A percentile compares a stretch with the other conserved stretches of the same genome.
Conservation (phyloP, 2,113 vertebrate genomes). For the Pteronura brasiliensis region DNA sequence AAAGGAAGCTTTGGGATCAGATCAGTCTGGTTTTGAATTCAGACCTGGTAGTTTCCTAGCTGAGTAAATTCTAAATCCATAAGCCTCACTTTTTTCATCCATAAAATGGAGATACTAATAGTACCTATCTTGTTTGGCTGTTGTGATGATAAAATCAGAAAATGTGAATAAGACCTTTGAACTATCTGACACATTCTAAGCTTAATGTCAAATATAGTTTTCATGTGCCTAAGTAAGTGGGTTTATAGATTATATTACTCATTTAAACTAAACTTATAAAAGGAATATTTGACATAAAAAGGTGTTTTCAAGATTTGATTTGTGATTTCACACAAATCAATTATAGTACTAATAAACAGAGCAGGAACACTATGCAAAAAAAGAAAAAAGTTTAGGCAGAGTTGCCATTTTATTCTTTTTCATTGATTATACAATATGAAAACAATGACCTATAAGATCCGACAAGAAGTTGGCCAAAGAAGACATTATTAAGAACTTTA, state of each 20-base stretch:
- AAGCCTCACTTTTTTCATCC: background rate
- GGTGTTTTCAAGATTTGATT: background rate
- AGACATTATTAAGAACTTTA: background rate
- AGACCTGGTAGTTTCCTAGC: background rate
- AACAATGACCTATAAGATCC: background rate
- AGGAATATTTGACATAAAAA: background rate
- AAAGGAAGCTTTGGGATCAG: background rate
- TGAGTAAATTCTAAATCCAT: background rate
- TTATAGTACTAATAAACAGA: background rate
- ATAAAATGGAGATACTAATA: background rate
- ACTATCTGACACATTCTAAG: background rate
- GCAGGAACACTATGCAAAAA: background rate
- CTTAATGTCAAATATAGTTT: background rate
- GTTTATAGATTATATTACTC: background rate
- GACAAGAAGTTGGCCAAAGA: background rate
- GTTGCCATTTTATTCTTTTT: background rate
- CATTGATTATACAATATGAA: background rate
- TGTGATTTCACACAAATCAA: background rate
- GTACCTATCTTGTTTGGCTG: background rate
- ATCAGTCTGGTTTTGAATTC: background rate
- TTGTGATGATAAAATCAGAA: constrained; percentile 1
- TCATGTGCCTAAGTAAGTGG: background rate
- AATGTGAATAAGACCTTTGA: background rate
- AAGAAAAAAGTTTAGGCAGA: background rate
- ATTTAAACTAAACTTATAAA: constrained; percentile 15